Evolutionary conservation across 92 coral and sea anemone genomes (phyloP), one percentile per base, ranked within the genome.

Genomic region (Siderastrea siderea): DNA sequence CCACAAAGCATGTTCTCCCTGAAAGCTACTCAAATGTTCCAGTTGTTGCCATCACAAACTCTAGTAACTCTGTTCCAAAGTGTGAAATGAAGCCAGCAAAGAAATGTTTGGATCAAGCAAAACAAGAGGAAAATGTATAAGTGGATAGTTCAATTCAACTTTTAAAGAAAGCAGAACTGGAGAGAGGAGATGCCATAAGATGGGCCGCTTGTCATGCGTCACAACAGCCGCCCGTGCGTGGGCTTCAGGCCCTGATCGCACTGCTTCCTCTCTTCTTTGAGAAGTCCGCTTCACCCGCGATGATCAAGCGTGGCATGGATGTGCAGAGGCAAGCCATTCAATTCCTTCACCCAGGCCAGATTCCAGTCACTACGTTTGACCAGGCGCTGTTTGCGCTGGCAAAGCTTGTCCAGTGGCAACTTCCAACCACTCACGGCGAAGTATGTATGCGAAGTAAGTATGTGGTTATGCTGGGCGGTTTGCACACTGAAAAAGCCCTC

Each of bases 241-340:
- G 78, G 65, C 92, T 68, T 54, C 92, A 90, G 12, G 90, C 92
- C 5, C 55, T 90, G 53, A 81, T 84, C 68, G 92, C 89, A 1
- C 83, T 93, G 9, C 87, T 91, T n/a, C 94, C 91, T 59, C 77
- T 72, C 59, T 72, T 50, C 77, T 72, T 48, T 7, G 46, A 72
- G 59, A 72, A 72, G 77, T 58, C 77, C 12, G 58, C 77, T 3
- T 48, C 77, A 58, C 77, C 61, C 48, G 77, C 77, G 17, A 72
- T 93, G 96, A 82, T 93, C 3, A 93, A 93, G 88, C 92, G 90
- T 60, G 94, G 93, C 13, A 86, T 93, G 92, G 85, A 90, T 78
- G 92, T 93, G 44, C 4, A 61, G 15, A 8, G 26, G 82, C 74
- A 84, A 17, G 78, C 79, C 55, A 54, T 75, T 19, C 54, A 65